Conservation (phyloP, 2,113 vertebrate species). For the Mustelus asterias region DNA sequence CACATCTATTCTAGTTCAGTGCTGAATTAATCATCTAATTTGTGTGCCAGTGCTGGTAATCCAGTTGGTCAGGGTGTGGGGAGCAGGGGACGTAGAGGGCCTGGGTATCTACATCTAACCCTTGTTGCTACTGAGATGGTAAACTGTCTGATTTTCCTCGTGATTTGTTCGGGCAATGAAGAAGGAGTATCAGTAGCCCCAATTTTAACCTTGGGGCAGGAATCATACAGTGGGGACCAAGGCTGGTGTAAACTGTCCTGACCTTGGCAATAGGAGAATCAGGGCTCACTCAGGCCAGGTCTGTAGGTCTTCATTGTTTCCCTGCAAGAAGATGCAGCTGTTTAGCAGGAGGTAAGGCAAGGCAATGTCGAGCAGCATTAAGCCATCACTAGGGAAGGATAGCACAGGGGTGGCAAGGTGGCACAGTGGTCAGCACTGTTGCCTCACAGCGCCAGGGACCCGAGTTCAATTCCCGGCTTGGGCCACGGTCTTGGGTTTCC, state of each 20-base stretch:
- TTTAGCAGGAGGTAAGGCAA: background rate
- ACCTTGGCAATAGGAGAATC: background rate
- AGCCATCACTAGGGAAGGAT: background rate
- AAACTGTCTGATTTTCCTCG: background rate
- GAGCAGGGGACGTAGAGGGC: too few species aligned
- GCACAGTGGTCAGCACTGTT: too few species aligned
- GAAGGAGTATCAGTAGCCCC: background rate
- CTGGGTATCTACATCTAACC: background rate
- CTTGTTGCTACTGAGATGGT: background rate
- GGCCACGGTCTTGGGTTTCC: too few species aligned
- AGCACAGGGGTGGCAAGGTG: too few species aligned
- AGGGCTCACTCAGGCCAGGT: too few species aligned
- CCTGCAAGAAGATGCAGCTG: background rate
- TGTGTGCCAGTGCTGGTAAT: background rate
- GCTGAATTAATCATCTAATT: background rate
- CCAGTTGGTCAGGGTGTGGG: background rate
- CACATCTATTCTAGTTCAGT: background rate
- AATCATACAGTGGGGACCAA: background rate
- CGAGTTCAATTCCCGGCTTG: too few species aligned
- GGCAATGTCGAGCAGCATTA: background rate
- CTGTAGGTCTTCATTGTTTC: too few species aligned
- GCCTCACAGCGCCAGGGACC: too few species aligned
- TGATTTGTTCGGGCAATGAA: background rate
- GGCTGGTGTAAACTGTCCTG: background rate
- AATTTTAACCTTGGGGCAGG: background rate